Percentiles rank a stretch among this genome's conserved stretches.
Conservation (phyloP, 1,140 invertebrate genomes). For the Colletes gigas region DNA sequence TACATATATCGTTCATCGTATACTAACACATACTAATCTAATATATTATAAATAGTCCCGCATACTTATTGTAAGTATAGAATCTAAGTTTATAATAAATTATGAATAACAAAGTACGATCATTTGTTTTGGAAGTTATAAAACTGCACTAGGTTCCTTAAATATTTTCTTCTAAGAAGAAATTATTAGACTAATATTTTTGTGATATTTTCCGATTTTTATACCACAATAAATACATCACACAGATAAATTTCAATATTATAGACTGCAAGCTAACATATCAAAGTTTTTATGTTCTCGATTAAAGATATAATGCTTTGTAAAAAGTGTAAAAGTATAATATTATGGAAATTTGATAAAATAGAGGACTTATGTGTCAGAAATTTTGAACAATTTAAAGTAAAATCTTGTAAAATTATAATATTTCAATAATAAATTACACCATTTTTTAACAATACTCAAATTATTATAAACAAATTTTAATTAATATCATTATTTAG, state of each 20-base stretch:
- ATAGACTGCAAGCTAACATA: background rate
- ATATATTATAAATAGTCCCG: constrained; percentile 33
- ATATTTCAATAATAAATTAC: background rate
- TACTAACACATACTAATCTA: constrained; percentile 35
- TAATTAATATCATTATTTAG: constrained; percentile 2
- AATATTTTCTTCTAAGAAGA: background rate
- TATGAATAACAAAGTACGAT: background rate
- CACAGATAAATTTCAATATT: background rate
- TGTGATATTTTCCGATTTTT: constrained; percentile 4
- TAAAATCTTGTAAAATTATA: constrained; percentile 3
- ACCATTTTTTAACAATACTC: constrained; percentile 18
- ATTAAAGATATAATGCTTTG: background rate
- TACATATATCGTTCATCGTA: background rate
- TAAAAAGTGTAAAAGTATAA: background rate
- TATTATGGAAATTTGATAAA: background rate
- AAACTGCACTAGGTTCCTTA: background rate
- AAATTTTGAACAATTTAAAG: background rate
- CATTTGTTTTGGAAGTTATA: background rate
- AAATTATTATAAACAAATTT: constrained; percentile 2
- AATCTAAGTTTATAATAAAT: constrained; percentile 25
- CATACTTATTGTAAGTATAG: constrained; percentile 22
- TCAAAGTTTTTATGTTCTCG: background rate
- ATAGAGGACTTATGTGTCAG: background rate
- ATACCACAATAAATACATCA: background rate
- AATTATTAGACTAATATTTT: background rate